phyloP scores from a whole-genome alignment of 2,113 vertebrate genomes.

The Columba livia region DNA sequence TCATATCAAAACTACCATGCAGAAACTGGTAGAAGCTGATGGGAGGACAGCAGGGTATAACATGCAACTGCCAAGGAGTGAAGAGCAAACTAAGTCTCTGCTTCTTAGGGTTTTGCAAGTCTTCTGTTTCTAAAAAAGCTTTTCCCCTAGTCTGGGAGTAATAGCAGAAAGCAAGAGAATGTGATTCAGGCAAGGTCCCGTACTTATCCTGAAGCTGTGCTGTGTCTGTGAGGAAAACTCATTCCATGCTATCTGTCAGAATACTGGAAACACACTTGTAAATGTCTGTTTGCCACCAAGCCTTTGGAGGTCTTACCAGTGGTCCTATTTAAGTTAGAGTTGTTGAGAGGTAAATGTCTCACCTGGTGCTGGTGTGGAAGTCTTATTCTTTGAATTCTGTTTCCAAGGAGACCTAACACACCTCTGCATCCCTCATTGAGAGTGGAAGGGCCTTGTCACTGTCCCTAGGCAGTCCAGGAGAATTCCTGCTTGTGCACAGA shows the following conservation, averaged over 20 bases:
- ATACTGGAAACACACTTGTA: not conserved
- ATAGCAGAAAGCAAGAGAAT: not conserved
- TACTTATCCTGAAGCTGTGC: not conserved
- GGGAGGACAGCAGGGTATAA: not conserved
- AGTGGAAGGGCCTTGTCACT: not conserved
- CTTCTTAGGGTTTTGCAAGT: not conserved
- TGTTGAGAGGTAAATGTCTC: not conserved
- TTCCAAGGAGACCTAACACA: not conserved
- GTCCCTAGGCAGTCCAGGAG: not conserved
- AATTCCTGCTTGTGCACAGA: not conserved
- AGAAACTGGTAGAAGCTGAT: not conserved
- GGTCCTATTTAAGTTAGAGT: not conserved
- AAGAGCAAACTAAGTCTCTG: not conserved
- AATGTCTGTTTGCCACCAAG: not conserved
- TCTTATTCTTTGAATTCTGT: not conserved
- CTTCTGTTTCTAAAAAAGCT: not conserved
- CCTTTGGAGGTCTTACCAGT: not conserved
- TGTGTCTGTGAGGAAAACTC: not conserved
- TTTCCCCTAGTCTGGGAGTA: not conserved
- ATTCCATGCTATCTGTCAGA: not conserved
- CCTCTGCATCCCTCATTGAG: not conserved
- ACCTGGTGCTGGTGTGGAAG: not conserved
- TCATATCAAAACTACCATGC: not conserved
- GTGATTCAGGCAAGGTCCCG: not conserved
- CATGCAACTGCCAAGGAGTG: not conserved